Conservation (phyloP, 2,797 vertebrate species). For the Darevskia nairensis region DNA sequence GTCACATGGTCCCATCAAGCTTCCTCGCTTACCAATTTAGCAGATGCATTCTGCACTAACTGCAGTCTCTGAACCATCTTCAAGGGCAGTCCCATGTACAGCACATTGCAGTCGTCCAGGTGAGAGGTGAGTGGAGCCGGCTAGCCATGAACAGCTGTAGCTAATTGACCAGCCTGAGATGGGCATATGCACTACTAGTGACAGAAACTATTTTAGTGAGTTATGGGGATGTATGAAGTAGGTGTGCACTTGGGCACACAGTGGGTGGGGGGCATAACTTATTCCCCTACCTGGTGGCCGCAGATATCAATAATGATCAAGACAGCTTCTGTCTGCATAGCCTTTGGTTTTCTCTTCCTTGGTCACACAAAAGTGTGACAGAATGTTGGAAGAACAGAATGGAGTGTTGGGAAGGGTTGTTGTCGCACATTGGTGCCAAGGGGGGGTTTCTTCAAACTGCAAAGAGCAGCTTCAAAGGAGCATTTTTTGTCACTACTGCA, state of each 20-base stretch:
- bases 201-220: too few relatives aligned
- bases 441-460: background rate
- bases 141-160: too few relatives aligned
- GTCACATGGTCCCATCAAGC: too few relatives aligned
- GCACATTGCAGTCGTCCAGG: too few relatives aligned
- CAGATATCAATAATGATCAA: background rate
- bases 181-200: too few relatives aligned
- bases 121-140: too few relatives aligned
- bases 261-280: background rate
- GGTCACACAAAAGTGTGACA: background rate
- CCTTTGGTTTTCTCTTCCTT: background rate
- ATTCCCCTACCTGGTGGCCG: background rate
- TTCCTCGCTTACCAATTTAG: too few relatives aligned
- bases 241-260: background rate
- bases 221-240: background rate
- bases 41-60: too few relatives aligned
- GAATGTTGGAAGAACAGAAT: background rate
- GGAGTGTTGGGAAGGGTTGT: background rate
- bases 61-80: too few relatives aligned
- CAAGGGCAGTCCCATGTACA: too few relatives aligned
- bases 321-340: background rate
- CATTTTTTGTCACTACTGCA: background rate
- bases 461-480: background rate
- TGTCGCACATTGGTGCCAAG: background rate
- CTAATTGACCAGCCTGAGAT: too few relatives aligned